Evolutionary conservation across 2,113 vertebrate species (phyloP), one percentile per base, ranked within the genome.

Genomic region (Dascyllus trimaculatus): DNA sequence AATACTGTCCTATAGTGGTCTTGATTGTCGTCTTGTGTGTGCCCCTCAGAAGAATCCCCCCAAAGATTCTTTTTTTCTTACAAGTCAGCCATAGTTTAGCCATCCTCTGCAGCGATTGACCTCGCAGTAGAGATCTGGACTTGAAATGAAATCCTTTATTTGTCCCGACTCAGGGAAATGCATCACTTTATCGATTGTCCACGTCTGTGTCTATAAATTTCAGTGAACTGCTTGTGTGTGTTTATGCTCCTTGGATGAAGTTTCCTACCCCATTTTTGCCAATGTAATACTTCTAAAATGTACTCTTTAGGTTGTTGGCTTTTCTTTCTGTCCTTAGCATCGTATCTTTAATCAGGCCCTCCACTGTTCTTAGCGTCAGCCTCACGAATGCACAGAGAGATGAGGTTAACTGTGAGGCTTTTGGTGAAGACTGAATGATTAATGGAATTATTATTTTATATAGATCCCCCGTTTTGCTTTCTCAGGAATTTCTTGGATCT

Each of bases 401-500:
- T 65, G 24, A 79, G 67, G 56, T 61, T 43, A 59, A 57, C 58
- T 29, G 14, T 32, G 54, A 64, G 11, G 51, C 46, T 49, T 65
- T 66, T 24, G 38, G 22, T 58, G 71, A 74, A 56, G 61, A 71
- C 35, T 18, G 22, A 63, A 77, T 72, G 14, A 62, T 67, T 13
- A 2, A 29, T 58, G 73, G 57, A 35, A 62, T 63, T 69, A 22
- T 61, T 75, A 66, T 81, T 32, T 63, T 49, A 5, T 5, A 2
- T 43, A 51, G 19, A 71, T 73, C 29, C 48, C 38, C 46, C 49
- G 11, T 72, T 86, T 86, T 86, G 70, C 51, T 83, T 91, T 88
- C 90, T 93, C 87, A 85, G 87, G 88, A 91, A 83, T 77, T 85
- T 86, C 72, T 81, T 69, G 74, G 57, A 69, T 77, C 56, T 64